phyloP scores from a whole-genome alignment of 2,797 vertebrate genomes.

The Sciurus vulgaris region DNA sequence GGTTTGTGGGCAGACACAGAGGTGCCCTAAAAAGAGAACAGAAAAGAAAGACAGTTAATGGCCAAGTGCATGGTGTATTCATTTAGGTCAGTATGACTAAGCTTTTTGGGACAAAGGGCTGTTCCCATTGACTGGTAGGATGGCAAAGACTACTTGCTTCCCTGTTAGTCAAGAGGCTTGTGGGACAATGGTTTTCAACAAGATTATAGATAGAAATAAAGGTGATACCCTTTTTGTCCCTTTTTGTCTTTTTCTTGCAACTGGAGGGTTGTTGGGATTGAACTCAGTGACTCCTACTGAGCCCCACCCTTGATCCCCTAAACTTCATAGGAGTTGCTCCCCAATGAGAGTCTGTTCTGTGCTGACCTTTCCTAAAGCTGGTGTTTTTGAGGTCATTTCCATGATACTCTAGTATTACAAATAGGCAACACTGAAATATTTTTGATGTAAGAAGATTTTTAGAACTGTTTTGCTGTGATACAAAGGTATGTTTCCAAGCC shows the following conservation, averaged over 20 bases:
- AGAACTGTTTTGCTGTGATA: not conserved
- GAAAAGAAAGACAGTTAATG: not conserved
- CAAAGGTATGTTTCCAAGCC: not conserved
- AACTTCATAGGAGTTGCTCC: not conserved
- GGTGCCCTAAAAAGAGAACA: not conserved
- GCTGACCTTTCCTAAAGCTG: not conserved
- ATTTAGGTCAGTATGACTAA: not conserved
- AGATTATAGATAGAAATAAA: not conserved
- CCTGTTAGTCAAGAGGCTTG: not conserved
- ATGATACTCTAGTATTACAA: not conserved
- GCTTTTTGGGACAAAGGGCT: not conserved
- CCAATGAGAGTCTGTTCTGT: not conserved
- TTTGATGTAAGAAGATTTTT: constrained; percentile 39
- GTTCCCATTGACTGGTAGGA: not conserved
- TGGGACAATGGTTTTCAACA: not conserved
- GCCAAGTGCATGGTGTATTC: not conserved
- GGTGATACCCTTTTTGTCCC: not conserved
- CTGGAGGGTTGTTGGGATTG: no score
- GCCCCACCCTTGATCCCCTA: no score
- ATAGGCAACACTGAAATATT: not conserved
- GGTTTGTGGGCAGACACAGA: not conserved
- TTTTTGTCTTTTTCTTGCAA: no score
- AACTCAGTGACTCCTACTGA: no score
- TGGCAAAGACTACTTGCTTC: not conserved
- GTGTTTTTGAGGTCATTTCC: not conserved